phyloP scores from a whole-genome alignment of 1,140 invertebrate genomes.

The Asobara japonica region DNA sequence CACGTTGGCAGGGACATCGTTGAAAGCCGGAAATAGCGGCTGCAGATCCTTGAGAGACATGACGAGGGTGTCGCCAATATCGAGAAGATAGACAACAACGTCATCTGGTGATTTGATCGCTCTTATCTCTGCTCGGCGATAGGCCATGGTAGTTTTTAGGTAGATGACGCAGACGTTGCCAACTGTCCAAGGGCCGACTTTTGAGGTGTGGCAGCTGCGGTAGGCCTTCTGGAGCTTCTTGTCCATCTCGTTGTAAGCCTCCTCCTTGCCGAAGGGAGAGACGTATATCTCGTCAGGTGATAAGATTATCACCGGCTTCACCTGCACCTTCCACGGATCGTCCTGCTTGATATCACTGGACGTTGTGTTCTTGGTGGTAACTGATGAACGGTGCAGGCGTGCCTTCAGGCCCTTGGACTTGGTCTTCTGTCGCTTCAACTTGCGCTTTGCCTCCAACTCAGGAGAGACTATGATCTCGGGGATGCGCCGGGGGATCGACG shows the following conservation, averaged over 20 bases:
- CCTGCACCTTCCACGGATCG: conserved; percentile 65
- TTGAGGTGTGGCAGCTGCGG: conserved; percentile 26
- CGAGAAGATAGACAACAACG: conserved; percentile 65
- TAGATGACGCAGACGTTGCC: conserved; percentile 64
- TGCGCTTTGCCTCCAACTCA: not conserved
- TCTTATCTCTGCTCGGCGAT: conserved; percentile 66
- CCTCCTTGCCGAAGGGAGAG: conserved; percentile 43
- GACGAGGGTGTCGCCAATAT: conserved; percentile 65
- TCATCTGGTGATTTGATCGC: conserved; percentile 52
- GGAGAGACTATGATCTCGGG: not conserved
- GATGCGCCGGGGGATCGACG: conserved; percentile 9
- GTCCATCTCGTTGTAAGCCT: conserved; percentile 59
- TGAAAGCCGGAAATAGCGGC: conserved; percentile 58
- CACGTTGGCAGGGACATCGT: conserved; percentile 57
- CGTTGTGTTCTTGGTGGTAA: not conserved
- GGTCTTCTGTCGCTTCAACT: not conserved
- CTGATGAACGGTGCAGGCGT: not conserved
- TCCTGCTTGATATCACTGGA: conserved; percentile 49
- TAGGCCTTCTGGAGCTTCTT: conserved; percentile 67
- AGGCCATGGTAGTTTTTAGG: conserved; percentile 62
- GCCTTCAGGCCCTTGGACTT: not conserved
- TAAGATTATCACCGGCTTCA: conserved; percentile 60
- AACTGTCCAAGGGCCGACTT: conserved; percentile 54
- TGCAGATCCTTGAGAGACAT: conserved; percentile 57
- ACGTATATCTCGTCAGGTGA: conserved; percentile 69